Base-by-base conservation (phyloP, 2,888 invertebrate genomes). In the Heliconius charithonia region DNA sequence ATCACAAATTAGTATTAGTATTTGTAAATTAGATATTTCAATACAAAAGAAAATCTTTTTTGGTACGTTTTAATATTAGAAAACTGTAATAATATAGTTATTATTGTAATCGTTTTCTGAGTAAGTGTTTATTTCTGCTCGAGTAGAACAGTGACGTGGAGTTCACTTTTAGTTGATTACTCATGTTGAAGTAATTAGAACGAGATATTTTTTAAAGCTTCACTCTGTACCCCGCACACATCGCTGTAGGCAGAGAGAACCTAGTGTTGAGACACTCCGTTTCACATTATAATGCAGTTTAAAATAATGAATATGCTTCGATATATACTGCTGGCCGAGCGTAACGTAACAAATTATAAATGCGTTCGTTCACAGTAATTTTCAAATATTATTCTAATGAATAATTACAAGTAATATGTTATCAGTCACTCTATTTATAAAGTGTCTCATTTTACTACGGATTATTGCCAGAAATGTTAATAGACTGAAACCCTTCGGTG, bases 351-450 rank as follows among this genome's bases (percentile, higher is more conserved):
- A 51, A 69, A 70, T 76, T 79, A 29, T 51, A 16, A 62, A 72
- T 67, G 71, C 81, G 84, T 85, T 84, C 85, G 84, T 87, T 85
- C 83, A 66, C 80, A 86, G 86, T 87, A 85, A 84, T 83, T 80
- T 76, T 78, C 41, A 16, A 41, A 76, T 25, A 51, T 51, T 76
- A 63, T n/a, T 78, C 73, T 9, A 69, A 69, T 69, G 69, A 69
- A 45, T 45, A 72, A 72, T 78, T 75, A 63, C 41, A 72, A 73
- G 51, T 19, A 45, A 51, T 69, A 59, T 71, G 75, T 71, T 76
- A 67, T 56, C 51, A 75, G 71, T 79, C n/a, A 25, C 6, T 41
- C 67, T 75, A 76, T 78, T 79, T 74, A 75, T 75, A 70, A 79
- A 73, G 67, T 78, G 75, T 74, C 59, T 63, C 51, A 74, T 76